Conservation (phyloP, 2,797 vertebrate species). For the Protonibea diacanthus region DNA sequence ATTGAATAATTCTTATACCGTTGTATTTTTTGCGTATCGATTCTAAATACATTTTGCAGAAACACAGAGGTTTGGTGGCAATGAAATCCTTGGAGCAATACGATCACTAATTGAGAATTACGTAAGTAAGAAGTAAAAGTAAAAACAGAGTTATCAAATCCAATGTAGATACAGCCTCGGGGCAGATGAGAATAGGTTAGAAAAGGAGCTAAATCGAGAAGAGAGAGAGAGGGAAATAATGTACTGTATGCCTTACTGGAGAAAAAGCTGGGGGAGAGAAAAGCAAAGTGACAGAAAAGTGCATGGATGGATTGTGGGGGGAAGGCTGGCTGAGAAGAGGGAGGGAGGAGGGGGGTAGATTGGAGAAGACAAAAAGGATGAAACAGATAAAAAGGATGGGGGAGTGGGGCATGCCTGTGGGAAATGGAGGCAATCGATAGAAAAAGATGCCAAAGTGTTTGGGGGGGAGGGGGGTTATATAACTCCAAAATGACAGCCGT, state of each 20-base stretch:
- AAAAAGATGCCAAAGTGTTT: conserved; percentile 63
- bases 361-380: conserved; percentile 60
- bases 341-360: background rate
- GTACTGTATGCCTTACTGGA: background rate
- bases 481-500: conserved; percentile 68
- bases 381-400: conserved; percentile 62
- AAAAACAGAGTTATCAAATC: background rate
- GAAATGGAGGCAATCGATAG: conserved; percentile 67
- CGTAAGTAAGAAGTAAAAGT: background rate
- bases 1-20: background rate
- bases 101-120: background rate
- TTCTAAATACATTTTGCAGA: background rate
- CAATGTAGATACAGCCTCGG: too few relatives aligned
- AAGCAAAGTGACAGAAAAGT: conserved; percentile 45
- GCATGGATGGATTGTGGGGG: conserved; percentile 17
- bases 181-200: conserved; percentile 9
- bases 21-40: background rate
- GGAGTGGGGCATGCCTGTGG: conserved; percentile 49
- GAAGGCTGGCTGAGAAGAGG: conserved; percentile 1
- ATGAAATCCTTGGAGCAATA: conserved; percentile 5
- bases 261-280: conserved; percentile 32
- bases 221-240: background rate
- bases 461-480: conserved; percentile 51
- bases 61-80: background rate
- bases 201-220: conserved; percentile 1